These are phyloP conservation scores for Rhea pennata DNA, from an alignment of 2,113 vertebrate genomes.

Conservation along the genomic window DNA sequence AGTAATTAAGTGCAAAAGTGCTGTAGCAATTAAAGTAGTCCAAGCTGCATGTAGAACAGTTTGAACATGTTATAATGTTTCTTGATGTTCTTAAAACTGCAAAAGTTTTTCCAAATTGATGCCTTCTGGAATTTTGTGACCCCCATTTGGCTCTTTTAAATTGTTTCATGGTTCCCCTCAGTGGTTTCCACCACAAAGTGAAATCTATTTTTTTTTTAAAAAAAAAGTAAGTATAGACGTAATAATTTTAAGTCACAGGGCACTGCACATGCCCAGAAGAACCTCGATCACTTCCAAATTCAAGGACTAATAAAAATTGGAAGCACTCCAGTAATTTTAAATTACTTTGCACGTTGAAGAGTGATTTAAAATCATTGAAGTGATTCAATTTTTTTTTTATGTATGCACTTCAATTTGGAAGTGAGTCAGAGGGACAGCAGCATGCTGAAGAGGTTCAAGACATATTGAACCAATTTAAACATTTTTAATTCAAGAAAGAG, in stretches of 20 bases:
- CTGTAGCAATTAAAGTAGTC: conserved; percentile 50
- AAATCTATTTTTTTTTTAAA: conserved; percentile 14
- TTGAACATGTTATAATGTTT: not conserved
- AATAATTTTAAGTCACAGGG: conserved; percentile 76
- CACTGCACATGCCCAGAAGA: conserved; percentile 78
- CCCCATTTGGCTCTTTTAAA: not conserved
- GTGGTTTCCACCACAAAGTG: conserved; percentile 33
- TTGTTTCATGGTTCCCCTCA: not conserved
- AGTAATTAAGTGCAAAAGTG: conserved; percentile 61
- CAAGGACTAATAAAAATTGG: conserved; percentile 85
- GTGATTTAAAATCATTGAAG: conserved; percentile 84
- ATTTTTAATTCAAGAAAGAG: conserved; percentile 62
- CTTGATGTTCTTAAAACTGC: not conserved
- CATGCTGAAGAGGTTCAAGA: conserved; percentile 55
- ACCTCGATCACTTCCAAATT: conserved; percentile 78
- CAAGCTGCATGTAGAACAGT: conserved; percentile 2
- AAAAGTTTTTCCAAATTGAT: not conserved
- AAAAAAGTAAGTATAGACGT: not conserved
- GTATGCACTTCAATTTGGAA: conserved; percentile 80
- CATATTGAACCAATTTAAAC: conserved; percentile 69
- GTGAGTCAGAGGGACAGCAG: conserved; percentile 77
- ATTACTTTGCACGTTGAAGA: conserved; percentile 82
- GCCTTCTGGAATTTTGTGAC: not conserved
- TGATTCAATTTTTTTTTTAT: conserved; percentile 80
- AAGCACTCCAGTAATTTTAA: conserved; percentile 85